Percentiles rank a stretch among this genome's conserved stretches.
Evolutionary conservation across 2,888 invertebrate species (phyloP).

Genomic region (Ophioninae sp.): DNA sequence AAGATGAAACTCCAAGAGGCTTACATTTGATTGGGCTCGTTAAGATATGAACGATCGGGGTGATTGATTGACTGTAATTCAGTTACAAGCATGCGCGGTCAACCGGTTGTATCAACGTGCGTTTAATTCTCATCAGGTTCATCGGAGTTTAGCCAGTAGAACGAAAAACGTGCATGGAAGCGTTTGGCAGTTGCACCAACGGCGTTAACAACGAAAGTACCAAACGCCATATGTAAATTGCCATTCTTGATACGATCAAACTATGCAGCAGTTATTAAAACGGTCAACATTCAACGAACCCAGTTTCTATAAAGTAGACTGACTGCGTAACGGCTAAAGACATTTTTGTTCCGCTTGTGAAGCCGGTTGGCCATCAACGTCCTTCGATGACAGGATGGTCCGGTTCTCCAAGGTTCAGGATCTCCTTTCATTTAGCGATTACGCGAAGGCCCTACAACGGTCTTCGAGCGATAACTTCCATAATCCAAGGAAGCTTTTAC

Average conservation of each 20-base stretch:
- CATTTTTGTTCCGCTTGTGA: neutral
- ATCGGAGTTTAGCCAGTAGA: neutral
- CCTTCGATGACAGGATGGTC: neutral
- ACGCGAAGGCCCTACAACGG: slow-evolving; percentile 30
- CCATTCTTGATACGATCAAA: no score
- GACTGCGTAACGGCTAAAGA: slow-evolving; percentile 25
- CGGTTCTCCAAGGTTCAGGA: slow-evolving; percentile 10
- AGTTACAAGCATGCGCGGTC: neutral
- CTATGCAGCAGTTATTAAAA: neutral
- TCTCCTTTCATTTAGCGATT: slow-evolving; percentile 22
- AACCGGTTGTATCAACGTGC: neutral
- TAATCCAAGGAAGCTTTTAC: slow-evolving; percentile 62
- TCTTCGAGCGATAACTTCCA: slow-evolving; percentile 61
- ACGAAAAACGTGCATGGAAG: neutral
- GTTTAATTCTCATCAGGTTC: neutral
- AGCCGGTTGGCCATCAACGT: slow-evolving; percentile 28
- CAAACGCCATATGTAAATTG: no score
- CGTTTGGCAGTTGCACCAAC: no score
- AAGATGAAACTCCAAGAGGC: neutral
- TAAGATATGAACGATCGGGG: neutral
- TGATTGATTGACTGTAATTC: neutral
- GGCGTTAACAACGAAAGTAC: no score
- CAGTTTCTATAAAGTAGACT: neutral
- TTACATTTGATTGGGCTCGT: slow-evolving; percentile 19
- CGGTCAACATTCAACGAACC: neutral